Evolutionary conservation across 35 echinoderm and acorn worm genomes (phyloP), one percentile per base, ranked within the genome.

Genomic region (Eucidaris tribuloides): DNA sequence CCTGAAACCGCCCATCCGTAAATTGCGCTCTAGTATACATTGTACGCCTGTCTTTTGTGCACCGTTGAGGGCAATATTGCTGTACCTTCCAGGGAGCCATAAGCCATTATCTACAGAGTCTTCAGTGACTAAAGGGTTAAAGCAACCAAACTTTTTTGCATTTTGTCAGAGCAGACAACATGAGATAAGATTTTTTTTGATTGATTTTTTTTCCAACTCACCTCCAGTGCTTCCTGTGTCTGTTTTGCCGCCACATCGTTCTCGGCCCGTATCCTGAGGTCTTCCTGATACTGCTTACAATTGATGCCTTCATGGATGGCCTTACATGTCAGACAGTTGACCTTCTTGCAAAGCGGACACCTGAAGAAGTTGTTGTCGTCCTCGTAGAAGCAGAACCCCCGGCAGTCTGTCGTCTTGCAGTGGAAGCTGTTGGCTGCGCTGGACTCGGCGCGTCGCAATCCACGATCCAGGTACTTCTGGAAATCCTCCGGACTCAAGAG

Each of bases 291-390:
- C 50, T 90, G 65, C 55, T 99, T 99, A 77, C 96, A 99, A 78
- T 99, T 90, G 68, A 93, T 84, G 0, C 91, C 96, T 76, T 93
- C 86, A 58, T 99, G 96, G 35, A 99, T 99, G 55, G 90, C 96
- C 37, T 99, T 99, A 54, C 96, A 99, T 2, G 96, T 99, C 87
- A 99, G 56, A 63, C 96, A 99, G 90, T 99, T 99, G 38, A 83
- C 23, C 48, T 85, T 80, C 20, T 37, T 31, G 37, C 96, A 99
- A 52, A 99, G 71, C 4, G 87, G 86, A 32, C 96, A 99, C 3
- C 40, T 45, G 58, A 99, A 99, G 79, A 99, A 99, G 91, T 99
- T 99, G 39, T 82, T 90, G 50, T 99, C 40, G 45, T 99, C 96
- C 5, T 99, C 96, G 54, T 93, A 99, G 77, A 93, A 93, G 37